These are phyloP conservation scores for Coccyzus lansbergi DNA, from an alignment of 2,797 vertebrate species.

Conservation along the genomic window DNA sequence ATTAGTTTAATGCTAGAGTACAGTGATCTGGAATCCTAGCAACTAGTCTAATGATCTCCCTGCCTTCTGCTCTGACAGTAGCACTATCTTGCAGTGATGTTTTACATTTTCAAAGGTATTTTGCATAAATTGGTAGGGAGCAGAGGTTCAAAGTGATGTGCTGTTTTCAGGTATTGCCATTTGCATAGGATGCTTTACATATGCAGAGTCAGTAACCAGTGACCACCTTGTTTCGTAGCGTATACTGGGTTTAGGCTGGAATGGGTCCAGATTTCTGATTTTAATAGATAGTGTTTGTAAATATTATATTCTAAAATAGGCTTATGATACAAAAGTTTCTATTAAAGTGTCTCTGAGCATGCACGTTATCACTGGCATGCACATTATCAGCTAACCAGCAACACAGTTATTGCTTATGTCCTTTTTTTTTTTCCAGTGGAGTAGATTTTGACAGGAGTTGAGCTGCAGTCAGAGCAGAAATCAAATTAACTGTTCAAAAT, in stretches of 20 bases:
- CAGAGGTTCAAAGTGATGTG: background rate
- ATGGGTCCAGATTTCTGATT: background rate
- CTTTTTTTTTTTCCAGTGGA: background rate
- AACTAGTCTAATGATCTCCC: background rate
- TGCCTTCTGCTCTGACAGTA: background rate
- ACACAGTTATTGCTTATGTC: background rate
- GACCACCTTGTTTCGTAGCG: background rate
- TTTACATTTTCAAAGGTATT: background rate
- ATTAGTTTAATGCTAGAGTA: background rate
- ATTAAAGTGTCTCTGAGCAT: background rate
- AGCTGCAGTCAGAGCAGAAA: constrained; percentile 10
- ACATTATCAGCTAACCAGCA: background rate
- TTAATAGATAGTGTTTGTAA: background rate
- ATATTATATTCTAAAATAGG: background rate
- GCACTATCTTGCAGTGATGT: background rate
- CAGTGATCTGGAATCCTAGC: background rate
- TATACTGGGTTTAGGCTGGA: background rate
- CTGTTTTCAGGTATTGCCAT: background rate
- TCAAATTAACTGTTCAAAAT: constrained; percentile 54
- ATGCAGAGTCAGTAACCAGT: background rate
- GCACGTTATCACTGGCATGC: background rate
- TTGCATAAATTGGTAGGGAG: background rate
- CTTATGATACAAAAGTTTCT: background rate
- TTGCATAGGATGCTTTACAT: background rate
- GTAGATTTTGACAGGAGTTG: constrained; percentile 11